Evolutionary conservation across 1,140 invertebrate species (phyloP).

Genomic region (Palaemon carinicauda): DNA sequence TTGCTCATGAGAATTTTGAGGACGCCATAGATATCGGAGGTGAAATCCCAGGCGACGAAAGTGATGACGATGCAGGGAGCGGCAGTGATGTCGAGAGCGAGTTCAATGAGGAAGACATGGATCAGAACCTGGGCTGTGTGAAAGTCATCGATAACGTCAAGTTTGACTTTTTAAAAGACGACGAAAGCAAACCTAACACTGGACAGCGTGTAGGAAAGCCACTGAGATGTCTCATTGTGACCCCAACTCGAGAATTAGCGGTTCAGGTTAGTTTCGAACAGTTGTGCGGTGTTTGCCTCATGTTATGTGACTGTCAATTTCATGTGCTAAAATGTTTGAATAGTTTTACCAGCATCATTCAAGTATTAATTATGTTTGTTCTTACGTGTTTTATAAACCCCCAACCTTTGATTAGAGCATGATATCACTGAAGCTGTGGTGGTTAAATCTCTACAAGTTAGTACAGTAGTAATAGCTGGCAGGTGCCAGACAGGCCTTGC

Average conservation of each 20-base stretch:
- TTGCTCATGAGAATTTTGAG: conserved; percentile 62
- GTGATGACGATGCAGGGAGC: conserved; percentile 30
- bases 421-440: too few species aligned
- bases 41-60: conserved; percentile 62
- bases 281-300: too few species aligned
- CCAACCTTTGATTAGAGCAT: too few species aligned
- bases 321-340: too few species aligned
- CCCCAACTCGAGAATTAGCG: conserved; percentile 94
- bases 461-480: too few species aligned
- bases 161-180: conserved; percentile 66
- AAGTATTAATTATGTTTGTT: background rate
- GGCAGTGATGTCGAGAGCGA: conserved; percentile 56
- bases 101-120: conserved; percentile 21
- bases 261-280: conserved; percentile 76
- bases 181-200: background rate
- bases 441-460: too few species aligned
- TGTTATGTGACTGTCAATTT: too few species aligned
- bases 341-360: background rate
- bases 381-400: too few species aligned
- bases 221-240: conserved; percentile 85
- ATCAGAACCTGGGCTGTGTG: conserved; percentile 69
- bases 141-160: conserved; percentile 72
- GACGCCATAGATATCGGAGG: conserved; percentile 26
- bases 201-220: conserved; percentile 26
- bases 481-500: too few species aligned